phyloP scores from a whole-genome alignment of 2,888 invertebrate species.

The Aproaerema taeniolella region DNA sequence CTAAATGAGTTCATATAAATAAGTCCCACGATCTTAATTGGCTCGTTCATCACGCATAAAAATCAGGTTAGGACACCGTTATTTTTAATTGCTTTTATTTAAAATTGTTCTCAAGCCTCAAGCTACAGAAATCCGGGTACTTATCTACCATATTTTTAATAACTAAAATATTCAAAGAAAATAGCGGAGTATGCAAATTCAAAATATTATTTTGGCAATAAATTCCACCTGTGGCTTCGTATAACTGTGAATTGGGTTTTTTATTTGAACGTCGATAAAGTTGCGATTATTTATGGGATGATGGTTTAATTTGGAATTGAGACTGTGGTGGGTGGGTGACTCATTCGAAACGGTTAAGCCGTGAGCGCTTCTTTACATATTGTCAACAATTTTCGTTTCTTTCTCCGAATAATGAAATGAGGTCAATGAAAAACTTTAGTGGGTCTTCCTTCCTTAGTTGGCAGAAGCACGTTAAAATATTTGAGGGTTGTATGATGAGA shows the following conservation, averaged over 20 bases:
- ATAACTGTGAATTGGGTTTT: conserved; percentile 29
- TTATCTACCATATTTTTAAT: conserved; percentile 7
- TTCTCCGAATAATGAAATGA: no score
- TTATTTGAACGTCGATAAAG: conserved; percentile 26
- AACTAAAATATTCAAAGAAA: conserved; percentile 16
- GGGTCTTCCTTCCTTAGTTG: no score
- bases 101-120: no score
- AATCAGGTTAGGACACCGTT: conserved; percentile 15
- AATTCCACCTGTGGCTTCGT: conserved; percentile 14
- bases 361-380: no score
- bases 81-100: conserved; percentile 7
- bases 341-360: no score
- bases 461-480: no score
- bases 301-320: conserved; percentile 37
- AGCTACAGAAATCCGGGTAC: conserved; percentile 8
- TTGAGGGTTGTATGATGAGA: no score
- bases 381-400: no score
- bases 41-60: conserved; percentile 16
- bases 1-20: no score
- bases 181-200: conserved; percentile 7
- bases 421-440: no score
- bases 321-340: conserved; percentile 42
- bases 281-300: conserved; percentile 31
- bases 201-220: conserved; percentile 15
- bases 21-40: conserved; percentile 9